phyloP scores from a whole-genome alignment of 1,140 invertebrate genomes.

The Drosophila bifasciata region DNA sequence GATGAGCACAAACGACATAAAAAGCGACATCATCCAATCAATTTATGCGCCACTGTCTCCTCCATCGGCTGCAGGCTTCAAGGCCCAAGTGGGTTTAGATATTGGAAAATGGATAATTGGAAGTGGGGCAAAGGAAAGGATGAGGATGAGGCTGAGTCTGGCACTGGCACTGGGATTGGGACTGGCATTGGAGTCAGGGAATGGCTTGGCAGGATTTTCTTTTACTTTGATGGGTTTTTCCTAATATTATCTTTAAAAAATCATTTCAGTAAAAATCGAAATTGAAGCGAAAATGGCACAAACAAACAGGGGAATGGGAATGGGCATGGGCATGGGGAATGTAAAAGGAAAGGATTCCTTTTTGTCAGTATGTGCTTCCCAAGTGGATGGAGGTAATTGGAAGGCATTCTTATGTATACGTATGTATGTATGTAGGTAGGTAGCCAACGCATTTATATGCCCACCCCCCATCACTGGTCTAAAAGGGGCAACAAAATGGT shows the following conservation, averaged over 20 bases:
- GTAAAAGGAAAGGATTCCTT: conserved; percentile 37
- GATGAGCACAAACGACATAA: conserved; percentile 71
- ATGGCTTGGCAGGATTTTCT: conserved; percentile 31
- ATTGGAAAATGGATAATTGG: conserved; percentile 81
- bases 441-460: too few relatives aligned
- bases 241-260: conserved; percentile 81
- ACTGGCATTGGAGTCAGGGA: neutral
- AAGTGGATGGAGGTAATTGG: conserved; percentile 37
- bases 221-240: conserved; percentile 57
- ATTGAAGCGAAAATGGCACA: conserved; percentile 61
- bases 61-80: conserved; percentile 43
- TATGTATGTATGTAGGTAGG: too few relatives aligned
- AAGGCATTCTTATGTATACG: conserved; percentile 1
- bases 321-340: too few relatives aligned
- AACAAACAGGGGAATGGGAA: too few relatives aligned
- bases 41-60: conserved; percentile 81
- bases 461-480: too few relatives aligned
- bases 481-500: neutral
- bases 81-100: conserved; percentile 52
- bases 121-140: conserved; percentile 39
- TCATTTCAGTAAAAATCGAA: conserved; percentile 77
- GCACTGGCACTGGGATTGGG: too few relatives aligned
- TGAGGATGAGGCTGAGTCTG: neutral
- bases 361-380: neutral
- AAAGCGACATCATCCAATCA: conserved; percentile 82